Conservation (phyloP, 2,888 invertebrate genomes). For the Habrosyne pyritoides region DNA sequence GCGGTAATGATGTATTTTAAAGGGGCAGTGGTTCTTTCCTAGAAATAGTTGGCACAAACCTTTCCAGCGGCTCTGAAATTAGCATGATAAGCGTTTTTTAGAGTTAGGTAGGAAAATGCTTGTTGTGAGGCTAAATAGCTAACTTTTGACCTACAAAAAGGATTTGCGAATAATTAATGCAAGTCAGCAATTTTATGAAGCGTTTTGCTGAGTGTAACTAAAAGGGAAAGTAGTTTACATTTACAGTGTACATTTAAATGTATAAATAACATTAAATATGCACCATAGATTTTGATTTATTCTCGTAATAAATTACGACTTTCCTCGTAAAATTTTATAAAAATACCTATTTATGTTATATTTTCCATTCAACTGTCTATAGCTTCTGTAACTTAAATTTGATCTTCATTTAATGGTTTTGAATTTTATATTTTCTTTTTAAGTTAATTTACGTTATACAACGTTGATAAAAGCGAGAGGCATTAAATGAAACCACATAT, state of each 20-base stretch:
- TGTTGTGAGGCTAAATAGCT: neutral
- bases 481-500: too few relatives aligned
- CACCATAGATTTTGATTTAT: too few relatives aligned
- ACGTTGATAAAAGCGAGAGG: too few relatives aligned
- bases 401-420: too few relatives aligned
- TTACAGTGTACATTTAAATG: neutral
- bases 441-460: too few relatives aligned
- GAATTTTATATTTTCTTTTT: too few relatives aligned
- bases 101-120: neutral
- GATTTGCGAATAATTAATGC: neutral
- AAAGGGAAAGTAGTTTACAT: neutral
- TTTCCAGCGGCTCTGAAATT: neutral
- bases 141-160: neutral
- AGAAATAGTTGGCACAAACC: slow-evolving; percentile 1
- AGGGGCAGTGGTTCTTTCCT: neutral
- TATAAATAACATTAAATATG: neutral
- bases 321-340: too few relatives aligned
- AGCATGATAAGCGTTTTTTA: neutral
- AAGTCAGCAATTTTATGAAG: slow-evolving; percentile 5
- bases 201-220: neutral
- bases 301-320: too few relatives aligned
- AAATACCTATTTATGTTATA: too few relatives aligned
- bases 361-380: too few relatives aligned
- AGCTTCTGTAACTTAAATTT: too few relatives aligned
- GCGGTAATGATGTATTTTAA: neutral